Evolutionary conservation across 2,888 invertebrate genomes (phyloP), one percentile per base, ranked within the genome.

Genomic region (Siphlonurus alternatus): DNA sequence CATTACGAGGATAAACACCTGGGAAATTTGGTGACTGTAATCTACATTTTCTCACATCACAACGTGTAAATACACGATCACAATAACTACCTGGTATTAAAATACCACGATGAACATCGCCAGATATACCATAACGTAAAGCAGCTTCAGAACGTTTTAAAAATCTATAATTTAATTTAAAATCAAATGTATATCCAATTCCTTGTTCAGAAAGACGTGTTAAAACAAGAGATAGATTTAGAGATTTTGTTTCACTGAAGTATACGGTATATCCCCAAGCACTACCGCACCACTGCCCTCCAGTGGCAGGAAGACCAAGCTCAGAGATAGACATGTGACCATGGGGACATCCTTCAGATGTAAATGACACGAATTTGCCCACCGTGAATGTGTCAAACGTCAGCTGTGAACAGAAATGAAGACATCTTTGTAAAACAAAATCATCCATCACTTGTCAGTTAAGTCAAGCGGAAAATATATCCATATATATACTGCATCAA

Each of bases 1-100:
- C 86, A 75, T 92, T 92, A 66, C 91, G 79, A 2, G 92, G 92
- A 76, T 93, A 93, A 69, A 90, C 85, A 63, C 93, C 93, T 15
- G 92, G 92, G 76, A 89, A 93, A 80, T 93, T 93, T 15, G 93
- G 93, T 23, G 91, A 91, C 76, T 89, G 88, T 66, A 90, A 84
- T 67, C 88, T 84, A 76, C 87, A 88, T 60, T 78, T 76, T 62
- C 78, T 75, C 66, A 83, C 80, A 75, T 87, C 87, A 75, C 90
- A 90, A 74, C 86, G 85, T 72, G 86, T 87, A 70, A 89, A 81
- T 70, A 88, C 82, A 71, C 89, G 83, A 77, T 89, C 89, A 76
- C 90, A 90, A 75, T 88, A 88, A 67, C 87, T 87, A 68, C 86
- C 87, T 20, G 84, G 80, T 62, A 87, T 84, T 65, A 85, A 77